Percentiles rank a stretch among this genome's conserved stretches.
Conservation (phyloP, 2,888 invertebrate species). For the Apotomis capreana region DNA sequence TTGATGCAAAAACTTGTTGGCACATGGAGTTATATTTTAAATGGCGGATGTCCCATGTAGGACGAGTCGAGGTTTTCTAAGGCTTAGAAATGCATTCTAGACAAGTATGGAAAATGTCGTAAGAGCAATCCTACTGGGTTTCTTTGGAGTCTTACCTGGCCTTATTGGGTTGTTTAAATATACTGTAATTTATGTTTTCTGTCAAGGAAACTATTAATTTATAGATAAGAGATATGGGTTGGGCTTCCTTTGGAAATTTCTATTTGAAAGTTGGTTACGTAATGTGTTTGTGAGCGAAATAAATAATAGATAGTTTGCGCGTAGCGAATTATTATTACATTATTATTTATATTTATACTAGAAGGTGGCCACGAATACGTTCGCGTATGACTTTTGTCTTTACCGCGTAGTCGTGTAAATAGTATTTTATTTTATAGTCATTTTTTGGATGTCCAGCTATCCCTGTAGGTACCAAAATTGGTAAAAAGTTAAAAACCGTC, state of each 20-base stretch:
- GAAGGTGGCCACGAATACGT: too few species aligned
- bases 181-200: slow-evolving; percentile 30
- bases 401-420: too few species aligned
- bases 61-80: slow-evolving; percentile 68
- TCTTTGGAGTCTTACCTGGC: slow-evolving; percentile 39
- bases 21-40: slow-evolving; percentile 68
- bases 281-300: slow-evolving; percentile 19
- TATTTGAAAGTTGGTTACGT: slow-evolving; percentile 31
- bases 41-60: slow-evolving; percentile 71
- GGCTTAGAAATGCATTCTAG: slow-evolving; percentile 64
- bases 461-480: too few species aligned
- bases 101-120: slow-evolving; percentile 49
- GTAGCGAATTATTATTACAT: not conserved
- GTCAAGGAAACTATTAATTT: slow-evolving; percentile 35
- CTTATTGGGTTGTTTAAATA: slow-evolving; percentile 35
- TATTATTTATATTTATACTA: too few species aligned
- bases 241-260: slow-evolving; percentile 25
- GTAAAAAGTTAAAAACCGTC: too few species aligned
- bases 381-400: not conserved
- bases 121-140: slow-evolving; percentile 44
- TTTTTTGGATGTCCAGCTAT: too few species aligned
- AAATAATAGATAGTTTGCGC: not conserved
- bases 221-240: slow-evolving; percentile 16
- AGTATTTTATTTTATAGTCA: too few species aligned
- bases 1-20: slow-evolving; percentile 70